Evolutionary conservation across 1,140 invertebrate genomes (phyloP).

Genomic region (Euborellia annulipes): DNA sequence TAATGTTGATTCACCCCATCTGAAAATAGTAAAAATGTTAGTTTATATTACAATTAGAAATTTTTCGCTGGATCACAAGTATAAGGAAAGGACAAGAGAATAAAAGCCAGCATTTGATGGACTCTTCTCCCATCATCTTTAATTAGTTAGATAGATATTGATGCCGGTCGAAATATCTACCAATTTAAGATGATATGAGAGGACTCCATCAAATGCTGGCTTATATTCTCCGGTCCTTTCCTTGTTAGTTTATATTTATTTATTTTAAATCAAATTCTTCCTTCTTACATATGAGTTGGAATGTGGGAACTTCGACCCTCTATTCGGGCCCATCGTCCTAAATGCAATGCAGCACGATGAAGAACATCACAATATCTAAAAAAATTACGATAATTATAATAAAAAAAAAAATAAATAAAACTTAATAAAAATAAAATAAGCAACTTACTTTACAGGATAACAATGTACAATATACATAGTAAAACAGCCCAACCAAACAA

Average conservation of each 20-base stretch:
- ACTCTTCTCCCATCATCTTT: too few relatives aligned
- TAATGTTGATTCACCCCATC: slow-evolving; percentile 54
- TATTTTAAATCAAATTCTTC: neutral
- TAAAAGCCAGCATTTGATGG: too few relatives aligned
- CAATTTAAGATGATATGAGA: too few relatives aligned
- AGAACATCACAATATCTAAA: slow-evolving; percentile 67
- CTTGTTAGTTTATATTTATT: too few relatives aligned
- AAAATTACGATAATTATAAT: slow-evolving; percentile 11
- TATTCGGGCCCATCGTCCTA: slow-evolving; percentile 70
- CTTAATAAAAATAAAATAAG: slow-evolving; percentile 2
- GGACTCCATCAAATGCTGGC: too few relatives aligned
- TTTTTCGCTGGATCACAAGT: too few relatives aligned
- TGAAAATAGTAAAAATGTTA: slow-evolving; percentile 16
- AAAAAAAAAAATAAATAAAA: slow-evolving; percentile 6
- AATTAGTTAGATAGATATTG: too few relatives aligned
- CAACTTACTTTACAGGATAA: slow-evolving; percentile 40
- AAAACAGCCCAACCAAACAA: slow-evolving; percentile 70
- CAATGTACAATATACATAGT: slow-evolving; percentile 65
- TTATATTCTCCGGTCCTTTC: too few relatives aligned
- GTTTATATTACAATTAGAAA: too few relatives aligned
- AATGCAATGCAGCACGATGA: slow-evolving; percentile 74
- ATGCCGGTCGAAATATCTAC: too few relatives aligned
- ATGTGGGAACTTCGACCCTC: slow-evolving; percentile 44
- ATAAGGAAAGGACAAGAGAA: too few relatives aligned
- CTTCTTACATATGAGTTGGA: slow-evolving; percentile 37